Conservation (phyloP, 30 jellyfish, hydroid and myxozoan genomes). For the Chironex yamaguchii region DNA sequence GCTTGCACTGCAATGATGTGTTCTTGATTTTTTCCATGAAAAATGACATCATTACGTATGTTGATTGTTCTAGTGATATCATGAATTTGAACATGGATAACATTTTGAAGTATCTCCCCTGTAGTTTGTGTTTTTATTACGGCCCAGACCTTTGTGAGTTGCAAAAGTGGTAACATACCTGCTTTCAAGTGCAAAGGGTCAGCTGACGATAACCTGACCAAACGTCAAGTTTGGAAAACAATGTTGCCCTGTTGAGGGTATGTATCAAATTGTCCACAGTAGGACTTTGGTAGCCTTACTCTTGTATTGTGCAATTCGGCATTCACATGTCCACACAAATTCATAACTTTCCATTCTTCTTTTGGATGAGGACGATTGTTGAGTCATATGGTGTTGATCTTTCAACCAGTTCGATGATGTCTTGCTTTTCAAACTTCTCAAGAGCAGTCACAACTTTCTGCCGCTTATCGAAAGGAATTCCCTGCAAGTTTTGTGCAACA, state of each 20-base stretch:
- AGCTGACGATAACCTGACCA: conserved; percentile 9
- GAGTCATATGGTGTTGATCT: conserved; percentile 11
- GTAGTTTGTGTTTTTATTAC: background rate
- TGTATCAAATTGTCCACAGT: conserved; percentile 24
- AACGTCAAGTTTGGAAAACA: conserved; percentile 8
- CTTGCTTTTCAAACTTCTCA: conserved; percentile 8
- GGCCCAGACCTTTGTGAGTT: background rate
- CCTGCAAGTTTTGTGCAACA: no score
- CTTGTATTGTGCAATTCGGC: conserved; percentile 29
- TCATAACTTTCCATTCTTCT: background rate
- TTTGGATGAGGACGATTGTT: conserved; percentile 2
- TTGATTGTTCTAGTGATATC: no score
- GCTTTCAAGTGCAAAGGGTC: background rate
- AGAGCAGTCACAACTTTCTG: conserved; percentile 16
- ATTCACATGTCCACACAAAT: conserved; percentile 21
- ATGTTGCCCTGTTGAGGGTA: background rate
- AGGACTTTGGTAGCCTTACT: conserved; percentile 27
- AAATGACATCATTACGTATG: no score
- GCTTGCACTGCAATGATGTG: no score
- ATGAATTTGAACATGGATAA: no score
- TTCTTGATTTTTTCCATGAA: no score
- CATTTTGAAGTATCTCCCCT: no score
- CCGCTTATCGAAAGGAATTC: no score
- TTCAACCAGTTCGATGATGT: conserved; percentile 1
- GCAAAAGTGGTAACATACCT: background rate